phyloP scores from a whole-genome alignment of 2,113 vertebrate genomes.

The Thermophis baileyi region DNA sequence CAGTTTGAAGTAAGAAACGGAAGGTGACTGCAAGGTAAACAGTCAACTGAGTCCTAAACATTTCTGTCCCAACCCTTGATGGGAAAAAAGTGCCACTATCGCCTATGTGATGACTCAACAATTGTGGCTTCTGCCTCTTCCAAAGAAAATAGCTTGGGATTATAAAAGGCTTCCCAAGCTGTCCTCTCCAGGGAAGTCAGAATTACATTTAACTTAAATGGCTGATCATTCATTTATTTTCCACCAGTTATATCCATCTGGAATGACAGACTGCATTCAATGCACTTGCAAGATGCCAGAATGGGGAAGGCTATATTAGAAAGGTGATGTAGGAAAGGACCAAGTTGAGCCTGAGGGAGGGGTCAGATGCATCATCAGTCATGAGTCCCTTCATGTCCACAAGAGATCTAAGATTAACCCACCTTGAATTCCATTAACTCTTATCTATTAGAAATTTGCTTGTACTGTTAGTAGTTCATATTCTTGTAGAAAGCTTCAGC shows the following conservation, averaged over 20 bases:
- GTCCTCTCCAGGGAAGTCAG: not conserved
- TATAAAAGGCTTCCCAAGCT: not conserved
- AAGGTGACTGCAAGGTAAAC: not conserved
- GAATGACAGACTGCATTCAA: not conserved
- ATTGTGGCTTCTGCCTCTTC: not conserved
- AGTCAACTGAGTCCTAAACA: not conserved
- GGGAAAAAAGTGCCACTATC: not conserved
- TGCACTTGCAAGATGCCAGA: not conserved
- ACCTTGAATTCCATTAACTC: not conserved
- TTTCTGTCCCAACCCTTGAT: not conserved
- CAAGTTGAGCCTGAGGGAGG: not conserved
- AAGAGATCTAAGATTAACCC: not conserved
- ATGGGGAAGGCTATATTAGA: not conserved
- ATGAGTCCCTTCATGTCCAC: not conserved
- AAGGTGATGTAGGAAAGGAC: not conserved
- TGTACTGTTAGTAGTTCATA: not conserved
- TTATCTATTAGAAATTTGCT: not conserved
- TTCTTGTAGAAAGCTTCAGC: not conserved
- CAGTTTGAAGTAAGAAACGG: not conserved
- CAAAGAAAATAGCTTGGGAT: not conserved
- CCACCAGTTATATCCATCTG: not conserved
- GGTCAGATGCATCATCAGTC: not conserved
- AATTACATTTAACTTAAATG: not conserved
- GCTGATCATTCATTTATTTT: not conserved
- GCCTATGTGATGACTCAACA: not conserved